Percentiles rank a stretch among this genome's conserved stretches.
phyloP scores from a whole-genome alignment of 2,888 invertebrate genomes.

The Hypsopygia costalis region DNA sequence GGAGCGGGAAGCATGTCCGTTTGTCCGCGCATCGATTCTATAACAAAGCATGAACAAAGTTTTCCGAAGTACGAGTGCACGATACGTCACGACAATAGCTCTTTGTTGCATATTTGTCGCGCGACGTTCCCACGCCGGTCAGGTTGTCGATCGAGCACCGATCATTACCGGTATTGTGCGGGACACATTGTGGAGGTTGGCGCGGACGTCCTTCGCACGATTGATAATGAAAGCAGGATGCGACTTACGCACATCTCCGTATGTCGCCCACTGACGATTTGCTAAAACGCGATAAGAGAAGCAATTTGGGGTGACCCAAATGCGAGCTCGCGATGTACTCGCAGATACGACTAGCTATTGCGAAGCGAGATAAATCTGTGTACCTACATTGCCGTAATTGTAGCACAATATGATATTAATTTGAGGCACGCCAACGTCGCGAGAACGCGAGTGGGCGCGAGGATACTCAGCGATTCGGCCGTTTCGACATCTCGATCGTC shows the following conservation, averaged over 20 bases:
- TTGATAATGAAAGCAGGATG: conserved; percentile 16
- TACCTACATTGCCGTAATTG: conserved; percentile 50
- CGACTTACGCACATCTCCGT: conserved; percentile 17
- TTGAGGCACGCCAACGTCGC: conserved; percentile 50
- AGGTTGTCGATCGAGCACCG: conserved; percentile 26
- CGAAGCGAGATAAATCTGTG: conserved; percentile 40
- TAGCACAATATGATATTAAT: conserved; percentile 59
- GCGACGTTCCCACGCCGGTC: conserved; percentile 52
- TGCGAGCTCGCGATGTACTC: conserved; percentile 32
- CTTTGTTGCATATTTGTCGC: conserved; percentile 64
- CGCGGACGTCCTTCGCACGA: conserved; percentile 10
- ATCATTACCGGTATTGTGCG: conserved; percentile 12
- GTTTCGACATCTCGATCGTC: conserved; percentile 35
- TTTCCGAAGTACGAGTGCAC: neutral
- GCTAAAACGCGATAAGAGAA: conserved; percentile 44
- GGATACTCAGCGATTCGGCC: conserved; percentile 29
- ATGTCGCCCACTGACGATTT: conserved; percentile 29
- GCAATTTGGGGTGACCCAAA: conserved; percentile 49
- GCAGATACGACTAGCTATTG: conserved; percentile 36
- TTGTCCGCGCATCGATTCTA: conserved; percentile 1
- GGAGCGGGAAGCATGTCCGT: conserved; percentile 4
- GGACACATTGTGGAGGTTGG: conserved; percentile 1
- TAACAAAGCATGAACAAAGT: neutral
- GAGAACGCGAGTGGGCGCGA: conserved; percentile 34
- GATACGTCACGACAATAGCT: conserved; percentile 42